Conservation (phyloP, 2,113 vertebrate genomes). For the Oryzias curvinotus region DNA sequence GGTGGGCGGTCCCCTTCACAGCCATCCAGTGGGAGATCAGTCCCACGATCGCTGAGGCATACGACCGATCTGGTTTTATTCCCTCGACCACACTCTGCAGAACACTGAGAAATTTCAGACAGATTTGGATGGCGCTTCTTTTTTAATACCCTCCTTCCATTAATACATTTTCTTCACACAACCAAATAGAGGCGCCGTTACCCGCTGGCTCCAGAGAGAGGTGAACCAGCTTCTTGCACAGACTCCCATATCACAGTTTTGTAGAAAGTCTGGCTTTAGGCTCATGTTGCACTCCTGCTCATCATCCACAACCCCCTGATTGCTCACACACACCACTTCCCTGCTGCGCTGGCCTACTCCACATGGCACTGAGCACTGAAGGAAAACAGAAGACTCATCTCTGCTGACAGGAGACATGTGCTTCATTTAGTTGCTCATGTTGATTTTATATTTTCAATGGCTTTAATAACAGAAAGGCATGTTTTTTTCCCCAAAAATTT, state of each 20-base stretch:
- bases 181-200: slow-evolving; percentile 61
- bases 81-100: slow-evolving; percentile 84
- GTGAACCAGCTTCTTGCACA: slow-evolving; percentile 95
- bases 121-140: neutral
- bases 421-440: neutral
- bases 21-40: slow-evolving; percentile 87
- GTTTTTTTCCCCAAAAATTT: too few species aligned
- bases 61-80: slow-evolving; percentile 81
- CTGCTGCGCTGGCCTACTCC: slow-evolving; percentile 89
- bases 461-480: too few species aligned
- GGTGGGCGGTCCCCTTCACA: slow-evolving; percentile 84
- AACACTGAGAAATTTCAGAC: slow-evolving; percentile 78
- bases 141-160: neutral
- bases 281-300: slow-evolving; percentile 93
- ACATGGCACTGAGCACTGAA: slow-evolving; percentile 90
- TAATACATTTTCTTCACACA: neutral
- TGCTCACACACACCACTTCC: slow-evolving; percentile 90
- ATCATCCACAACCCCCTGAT: slow-evolving; percentile 85
- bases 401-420: neutral
- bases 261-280: slow-evolving; percentile 83
- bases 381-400: neutral
- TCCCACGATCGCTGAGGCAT: slow-evolving; percentile 86
- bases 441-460: neutral
- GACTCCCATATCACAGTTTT: slow-evolving; percentile 94
- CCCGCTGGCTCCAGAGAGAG: slow-evolving; percentile 89